Evolutionary conservation across 2,888 invertebrate species (phyloP), one percentile per base, ranked within the genome.

Genomic region (Labia minor): DNA sequence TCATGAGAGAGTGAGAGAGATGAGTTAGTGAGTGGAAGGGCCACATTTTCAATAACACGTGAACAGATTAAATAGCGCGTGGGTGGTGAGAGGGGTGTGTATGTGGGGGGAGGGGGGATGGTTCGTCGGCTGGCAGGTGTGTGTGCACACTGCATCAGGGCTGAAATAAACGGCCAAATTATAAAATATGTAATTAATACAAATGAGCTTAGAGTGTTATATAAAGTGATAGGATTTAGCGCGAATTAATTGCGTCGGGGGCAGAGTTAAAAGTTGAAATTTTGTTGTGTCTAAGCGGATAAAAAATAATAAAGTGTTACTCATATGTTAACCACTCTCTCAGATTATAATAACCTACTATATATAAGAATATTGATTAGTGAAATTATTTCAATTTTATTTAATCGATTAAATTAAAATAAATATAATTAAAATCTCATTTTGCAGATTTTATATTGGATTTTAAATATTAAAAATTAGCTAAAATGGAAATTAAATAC

Each of bases 21-120:
- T 49, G 49, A 49, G 49, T 49, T 49, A 49, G 49, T 49, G 49
- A 49, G 49, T 49, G 49, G 49, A 49, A 49, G 49, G 49, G 49
- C 49, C 49, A 49, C 49, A 49, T 49, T 49, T 49, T 49, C 49
- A 49, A 49, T 49, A 49, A 49, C 49, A 49, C 49, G 49, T 49
- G 49, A 49, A 49, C 49, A 49, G 49, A 49, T 49, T 49, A 49
- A 49, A 49, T 49, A 49, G 49, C 49, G 49, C 14, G 16, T 3
- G 26, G 26, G 26, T n/a, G 33, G 11, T 33, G 33, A 33, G 11
- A 6, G 33, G 33, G 33, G 33, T 6, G 11, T n/a, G n/a, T n/a
- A n/a, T n/a, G n/a, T 33, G 6, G 33, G 33, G 33, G 11, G 33
- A 33, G 33, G 33, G 33, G 11, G 33, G 33, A n/a, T n/a, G n/a